Evolutionary conservation across 1,140 invertebrate species (phyloP), one percentile per base, ranked within the genome.

Genomic region (Hyposmocoma kahamanoa): DNA sequence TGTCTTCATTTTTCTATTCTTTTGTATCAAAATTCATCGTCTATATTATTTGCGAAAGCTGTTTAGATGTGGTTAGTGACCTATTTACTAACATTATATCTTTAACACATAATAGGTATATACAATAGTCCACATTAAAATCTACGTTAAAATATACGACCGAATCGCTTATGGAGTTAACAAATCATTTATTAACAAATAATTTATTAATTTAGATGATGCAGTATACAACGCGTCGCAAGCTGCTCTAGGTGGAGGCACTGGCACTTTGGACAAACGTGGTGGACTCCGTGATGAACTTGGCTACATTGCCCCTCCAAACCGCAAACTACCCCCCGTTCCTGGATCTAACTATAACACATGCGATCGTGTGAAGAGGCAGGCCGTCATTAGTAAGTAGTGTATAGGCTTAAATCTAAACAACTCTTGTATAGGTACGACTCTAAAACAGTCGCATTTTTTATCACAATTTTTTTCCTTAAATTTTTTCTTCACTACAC

Each of bases 281-380:
- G 93, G 93, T 1, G 94, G 95, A 55, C 87, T 96, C 19, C 90
- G 94, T 9, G 95, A 96, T 74, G 95, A 97, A 81, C 89, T 97
- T 4, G 95, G 95, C 21, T 97, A 97, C 84, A 96, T 97, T 72
- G 95, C 95, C 0, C 95, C 95, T 21, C 95, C 95, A 24, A 97
- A 97, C 78, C 89, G 95, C 52, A 96, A 97, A 84, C 88, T 96
- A 34, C 95, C 95, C 6, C 95, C 95, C 9, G 95, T 97, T 1
- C 95, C 95, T 28, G 95, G 95, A 48, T 95, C 94, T 13, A 96
- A 96, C 83, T 96, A 96, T 86, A 96, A 96, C 80, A 97, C 95
- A 20, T 96, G 95, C 84, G 95, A 96, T 88, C 90, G 95, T 65
- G 95, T 96, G 87, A 96, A 96, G 89, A 90, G 94, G 90, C 95